phyloP scores from a whole-genome alignment of 1,140 invertebrate genomes.

The Hermetia illucens region DNA sequence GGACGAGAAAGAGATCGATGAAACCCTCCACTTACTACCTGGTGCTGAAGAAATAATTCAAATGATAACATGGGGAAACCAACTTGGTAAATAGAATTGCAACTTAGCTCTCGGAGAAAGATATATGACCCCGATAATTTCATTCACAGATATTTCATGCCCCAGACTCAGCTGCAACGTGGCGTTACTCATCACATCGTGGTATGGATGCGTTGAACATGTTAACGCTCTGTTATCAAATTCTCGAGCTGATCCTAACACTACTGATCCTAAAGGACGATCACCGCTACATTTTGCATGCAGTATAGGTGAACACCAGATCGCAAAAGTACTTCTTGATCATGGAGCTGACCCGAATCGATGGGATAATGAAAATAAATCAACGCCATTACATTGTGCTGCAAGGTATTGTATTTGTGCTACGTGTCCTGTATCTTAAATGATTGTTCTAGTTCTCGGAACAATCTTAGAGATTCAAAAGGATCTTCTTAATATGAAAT shows the following conservation, averaged over 20 bases:
- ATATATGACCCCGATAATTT: background rate
- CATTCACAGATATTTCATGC: constrained; percentile 11
- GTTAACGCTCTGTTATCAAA: constrained; percentile 16
- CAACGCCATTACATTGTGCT: constrained; percentile 62
- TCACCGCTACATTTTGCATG: constrained; percentile 66
- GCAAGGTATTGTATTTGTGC: too few species aligned
- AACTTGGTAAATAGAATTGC: constrained; percentile 14
- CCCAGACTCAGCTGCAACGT: constrained; percentile 17
- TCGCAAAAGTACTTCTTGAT: constrained; percentile 46
- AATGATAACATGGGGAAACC: constrained; percentile 31
- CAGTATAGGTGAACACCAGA: constrained; percentile 45
- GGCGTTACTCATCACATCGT: constrained; percentile 18
- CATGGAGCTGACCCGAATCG: constrained; percentile 45
- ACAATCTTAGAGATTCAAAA: too few species aligned
- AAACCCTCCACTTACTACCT: constrained; percentile 31
- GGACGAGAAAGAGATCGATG: constrained; percentile 27
- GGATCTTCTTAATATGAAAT: too few species aligned
- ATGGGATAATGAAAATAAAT: constrained; percentile 49
- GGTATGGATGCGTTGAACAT: constrained; percentile 19
- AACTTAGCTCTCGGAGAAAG: background rate
- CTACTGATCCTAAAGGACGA: constrained; percentile 24
- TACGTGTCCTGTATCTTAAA: too few species aligned
- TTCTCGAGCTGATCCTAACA: constrained; percentile 19
- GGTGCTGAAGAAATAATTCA: constrained; percentile 33
- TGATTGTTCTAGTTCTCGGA: constrained; percentile 36